Conservation (phyloP, 1,140 invertebrate genomes). For the Drosophila punjabiensis region DNA sequence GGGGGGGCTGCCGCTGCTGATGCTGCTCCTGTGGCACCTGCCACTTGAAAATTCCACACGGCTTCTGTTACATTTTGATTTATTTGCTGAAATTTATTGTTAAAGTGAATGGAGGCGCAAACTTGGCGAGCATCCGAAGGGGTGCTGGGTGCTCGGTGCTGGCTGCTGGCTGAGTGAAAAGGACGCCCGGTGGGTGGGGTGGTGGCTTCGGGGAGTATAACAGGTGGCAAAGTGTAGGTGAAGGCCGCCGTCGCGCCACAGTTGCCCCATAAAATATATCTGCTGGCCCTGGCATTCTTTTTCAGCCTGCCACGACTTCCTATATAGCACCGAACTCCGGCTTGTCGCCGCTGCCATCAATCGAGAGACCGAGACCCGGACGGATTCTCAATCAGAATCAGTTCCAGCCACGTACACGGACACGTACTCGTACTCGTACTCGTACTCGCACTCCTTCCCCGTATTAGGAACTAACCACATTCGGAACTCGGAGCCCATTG, state of each 20-base stretch:
- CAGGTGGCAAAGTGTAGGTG: constrained; percentile 43
- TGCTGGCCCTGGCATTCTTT: constrained; percentile 25
- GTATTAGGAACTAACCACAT: constrained; percentile 38
- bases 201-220: constrained; percentile 13
- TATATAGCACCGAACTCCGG: constrained; percentile 2
- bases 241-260: constrained; percentile 35
- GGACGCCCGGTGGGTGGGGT: neutral
- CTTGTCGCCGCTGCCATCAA: constrained; percentile 39
- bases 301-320: constrained; percentile 18
- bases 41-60: constrained; percentile 76
- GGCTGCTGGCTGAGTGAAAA: neutral
- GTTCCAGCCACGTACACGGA: constrained; percentile 28
- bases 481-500: constrained; percentile 27
- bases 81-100: constrained; percentile 83
- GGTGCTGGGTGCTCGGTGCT: neutral
- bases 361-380: constrained; percentile 22
- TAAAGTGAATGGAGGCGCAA: constrained; percentile 66
- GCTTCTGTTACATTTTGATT: constrained; percentile 82
- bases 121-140: constrained; percentile 41
- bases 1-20: constrained; percentile 1
- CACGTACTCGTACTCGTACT: neutral
- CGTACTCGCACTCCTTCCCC: neutral
- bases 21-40: constrained; percentile 54
- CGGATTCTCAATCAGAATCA: constrained; percentile 59
- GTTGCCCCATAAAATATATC: constrained; percentile 41